These are phyloP conservation scores for Pogonomyrmex barbatus DNA, from an alignment of 1,140 invertebrate genomes.

Conservation along the genomic window DNA sequence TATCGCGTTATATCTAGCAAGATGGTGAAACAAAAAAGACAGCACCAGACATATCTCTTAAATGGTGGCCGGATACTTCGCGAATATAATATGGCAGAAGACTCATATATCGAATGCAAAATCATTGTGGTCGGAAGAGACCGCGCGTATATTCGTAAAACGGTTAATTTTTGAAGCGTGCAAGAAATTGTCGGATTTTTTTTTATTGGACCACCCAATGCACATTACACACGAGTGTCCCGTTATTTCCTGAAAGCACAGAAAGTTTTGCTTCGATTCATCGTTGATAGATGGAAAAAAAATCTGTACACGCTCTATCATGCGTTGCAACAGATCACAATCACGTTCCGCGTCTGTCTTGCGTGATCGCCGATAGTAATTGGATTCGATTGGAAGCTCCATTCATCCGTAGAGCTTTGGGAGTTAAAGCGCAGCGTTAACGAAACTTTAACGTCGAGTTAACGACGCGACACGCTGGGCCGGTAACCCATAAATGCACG, in stretches of 20 bases:
- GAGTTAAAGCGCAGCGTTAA: constrained; percentile 63
- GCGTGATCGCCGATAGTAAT: constrained; percentile 40
- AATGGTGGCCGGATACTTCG: constrained; percentile 30
- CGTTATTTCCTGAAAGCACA: neutral
- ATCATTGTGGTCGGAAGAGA: neutral
- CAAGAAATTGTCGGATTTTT: constrained; percentile 54
- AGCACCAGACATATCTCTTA: constrained; percentile 10
- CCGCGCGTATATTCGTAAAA: constrained; percentile 31
- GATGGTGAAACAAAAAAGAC: constrained; percentile 29
- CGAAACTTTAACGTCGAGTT: constrained; percentile 78
- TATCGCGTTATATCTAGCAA: constrained; percentile 46
- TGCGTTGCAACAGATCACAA: neutral
- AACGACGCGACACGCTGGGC: constrained; percentile 80
- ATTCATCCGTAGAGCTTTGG: constrained; percentile 18
- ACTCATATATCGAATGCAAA: constrained; percentile 47
- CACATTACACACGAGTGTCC: neutral
- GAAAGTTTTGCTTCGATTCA: neutral
- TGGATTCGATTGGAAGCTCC: constrained; percentile 33
- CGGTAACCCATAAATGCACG: constrained; percentile 80
- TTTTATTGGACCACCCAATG: neutral
- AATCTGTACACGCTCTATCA: neutral
- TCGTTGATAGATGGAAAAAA: neutral
- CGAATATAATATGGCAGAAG: constrained; percentile 63
- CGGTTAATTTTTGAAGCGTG: constrained; percentile 42
- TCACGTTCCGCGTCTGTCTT: neutral